A percentile compares a stretch with the other conserved stretches of the same genome.
These are phyloP conservation scores for Catharus ustulatus DNA, from an alignment of 2,797 vertebrate genomes.

Conservation along the genomic window DNA sequence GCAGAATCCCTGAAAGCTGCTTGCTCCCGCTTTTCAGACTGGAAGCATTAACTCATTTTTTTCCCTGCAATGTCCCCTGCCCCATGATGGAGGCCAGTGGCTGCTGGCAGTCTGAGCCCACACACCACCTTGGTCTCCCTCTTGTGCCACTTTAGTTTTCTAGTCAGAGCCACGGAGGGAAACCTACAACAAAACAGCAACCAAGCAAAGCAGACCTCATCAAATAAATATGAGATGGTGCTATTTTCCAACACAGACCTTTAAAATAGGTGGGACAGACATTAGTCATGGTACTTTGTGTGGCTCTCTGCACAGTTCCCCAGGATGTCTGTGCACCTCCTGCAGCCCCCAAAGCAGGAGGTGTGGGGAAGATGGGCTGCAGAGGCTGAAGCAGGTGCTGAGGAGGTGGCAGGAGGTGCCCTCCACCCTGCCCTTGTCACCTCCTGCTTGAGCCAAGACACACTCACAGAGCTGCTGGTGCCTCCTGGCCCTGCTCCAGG, in stretches of 20 bases:
- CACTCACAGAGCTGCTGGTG: neutral
- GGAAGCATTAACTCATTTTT: neutral
- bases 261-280: neutral
- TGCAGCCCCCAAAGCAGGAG: neutral
- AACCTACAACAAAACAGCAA: neutral
- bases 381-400: neutral
- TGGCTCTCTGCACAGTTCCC: rapidly evolving
- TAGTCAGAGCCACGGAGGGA: neutral
- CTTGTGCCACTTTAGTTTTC: neutral
- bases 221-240: neutral
- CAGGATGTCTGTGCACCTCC: neutral
- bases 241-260: neutral
- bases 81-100: neutral
- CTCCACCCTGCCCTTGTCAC: neutral
- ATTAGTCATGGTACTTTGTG: neutral
- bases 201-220: neutral
- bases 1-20: neutral
- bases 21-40: neutral
- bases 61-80: neutral
- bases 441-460: neutral
- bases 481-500: neutral
- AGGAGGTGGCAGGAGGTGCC: neutral
- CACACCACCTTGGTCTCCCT: rapidly evolving
- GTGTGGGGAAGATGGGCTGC: neutral
- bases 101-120: neutral